phyloP scores from a whole-genome alignment of 2,113 vertebrate genomes.

The Pogona vitticeps region DNA sequence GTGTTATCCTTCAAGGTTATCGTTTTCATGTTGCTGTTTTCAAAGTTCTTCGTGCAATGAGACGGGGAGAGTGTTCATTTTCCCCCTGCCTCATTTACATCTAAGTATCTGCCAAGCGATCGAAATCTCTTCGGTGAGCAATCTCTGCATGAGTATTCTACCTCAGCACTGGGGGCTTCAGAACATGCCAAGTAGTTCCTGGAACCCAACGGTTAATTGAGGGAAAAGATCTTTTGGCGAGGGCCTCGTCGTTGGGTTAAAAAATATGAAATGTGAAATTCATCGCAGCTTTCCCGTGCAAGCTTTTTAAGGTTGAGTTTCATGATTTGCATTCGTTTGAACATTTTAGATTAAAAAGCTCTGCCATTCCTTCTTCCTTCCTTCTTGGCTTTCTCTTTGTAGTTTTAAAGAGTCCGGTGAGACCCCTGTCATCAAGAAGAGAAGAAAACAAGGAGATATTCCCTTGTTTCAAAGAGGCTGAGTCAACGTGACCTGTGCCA shows the following conservation, averaged over 20 bases:
- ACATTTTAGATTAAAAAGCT: constrained; percentile 54
- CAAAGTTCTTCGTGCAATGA: not conserved
- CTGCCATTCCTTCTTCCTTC: not conserved
- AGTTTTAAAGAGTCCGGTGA: constrained; percentile 48
- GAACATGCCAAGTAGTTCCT: constrained; percentile 64
- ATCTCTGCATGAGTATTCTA: constrained; percentile 54
- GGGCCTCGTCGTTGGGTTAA: constrained; percentile 49
- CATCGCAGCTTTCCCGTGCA: constrained; percentile 48
- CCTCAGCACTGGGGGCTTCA: constrained; percentile 43
- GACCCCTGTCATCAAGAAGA: not conserved
- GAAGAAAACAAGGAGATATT: not conserved
- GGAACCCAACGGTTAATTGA: constrained; percentile 68
- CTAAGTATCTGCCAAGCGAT: constrained; percentile 37
- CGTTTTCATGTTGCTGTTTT: not conserved
- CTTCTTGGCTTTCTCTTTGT: not conserved
- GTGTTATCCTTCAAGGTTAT: not conserved
- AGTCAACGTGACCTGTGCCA: not conserved
- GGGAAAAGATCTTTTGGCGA: constrained; percentile 61
- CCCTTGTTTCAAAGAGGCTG: not conserved
- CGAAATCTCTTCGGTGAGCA: constrained; percentile 28
- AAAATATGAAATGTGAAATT: constrained; percentile 68
- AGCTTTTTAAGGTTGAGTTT: constrained; percentile 65
- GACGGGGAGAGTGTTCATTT: not conserved
- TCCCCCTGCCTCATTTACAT: constrained; percentile 10
- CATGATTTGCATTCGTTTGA: constrained; percentile 67